phyloP scores from a whole-genome alignment of 2,888 invertebrate genomes.

The Lissocephala sabroskyi region DNA sequence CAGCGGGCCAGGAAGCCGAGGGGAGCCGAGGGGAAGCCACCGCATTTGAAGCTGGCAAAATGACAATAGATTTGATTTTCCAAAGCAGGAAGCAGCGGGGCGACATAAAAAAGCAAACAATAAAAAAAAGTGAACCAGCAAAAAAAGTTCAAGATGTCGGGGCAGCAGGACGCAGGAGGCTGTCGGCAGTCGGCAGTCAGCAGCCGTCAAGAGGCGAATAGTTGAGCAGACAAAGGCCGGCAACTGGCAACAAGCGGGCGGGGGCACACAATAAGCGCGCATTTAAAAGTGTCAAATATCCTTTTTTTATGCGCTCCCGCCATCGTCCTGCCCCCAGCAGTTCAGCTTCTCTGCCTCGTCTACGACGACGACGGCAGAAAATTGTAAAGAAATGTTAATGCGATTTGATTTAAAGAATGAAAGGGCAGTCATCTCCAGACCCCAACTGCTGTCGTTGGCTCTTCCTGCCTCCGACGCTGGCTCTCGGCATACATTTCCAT shows the following conservation, averaged over 20 bases:
- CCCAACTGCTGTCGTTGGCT: background rate
- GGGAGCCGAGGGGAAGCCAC: slow-evolving; percentile 19
- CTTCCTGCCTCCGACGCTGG: slow-evolving; percentile 7
- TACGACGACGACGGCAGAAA: slow-evolving; percentile 56
- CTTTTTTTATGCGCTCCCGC: slow-evolving; percentile 57
- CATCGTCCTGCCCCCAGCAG: slow-evolving; percentile 8
- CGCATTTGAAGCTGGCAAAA: slow-evolving; percentile 49
- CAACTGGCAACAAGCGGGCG: slow-evolving; percentile 17
- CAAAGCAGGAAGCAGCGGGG: slow-evolving; percentile 31
- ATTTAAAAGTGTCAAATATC: slow-evolving; percentile 66
- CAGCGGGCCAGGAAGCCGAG: background rate
- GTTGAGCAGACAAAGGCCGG: slow-evolving; percentile 51
- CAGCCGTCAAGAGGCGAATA: slow-evolving; percentile 48
- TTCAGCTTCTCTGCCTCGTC: slow-evolving; percentile 12
- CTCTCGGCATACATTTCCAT: slow-evolving; percentile 53
- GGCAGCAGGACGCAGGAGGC: background rate
- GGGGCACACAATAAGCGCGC: slow-evolving; percentile 58
- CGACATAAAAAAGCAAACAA: slow-evolving; percentile 44
- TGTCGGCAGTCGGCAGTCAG: slow-evolving; percentile 12
- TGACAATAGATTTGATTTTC: slow-evolving; percentile 63
- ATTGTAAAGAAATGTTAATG: slow-evolving; percentile 65
- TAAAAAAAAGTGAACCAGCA: slow-evolving; percentile 47
- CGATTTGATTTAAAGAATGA: slow-evolving; percentile 64
- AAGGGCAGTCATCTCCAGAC: slow-evolving; percentile 18
- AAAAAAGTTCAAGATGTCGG: no score